Conservation (phyloP, 2,113 vertebrate genomes). For the Garra rufa region DNA sequence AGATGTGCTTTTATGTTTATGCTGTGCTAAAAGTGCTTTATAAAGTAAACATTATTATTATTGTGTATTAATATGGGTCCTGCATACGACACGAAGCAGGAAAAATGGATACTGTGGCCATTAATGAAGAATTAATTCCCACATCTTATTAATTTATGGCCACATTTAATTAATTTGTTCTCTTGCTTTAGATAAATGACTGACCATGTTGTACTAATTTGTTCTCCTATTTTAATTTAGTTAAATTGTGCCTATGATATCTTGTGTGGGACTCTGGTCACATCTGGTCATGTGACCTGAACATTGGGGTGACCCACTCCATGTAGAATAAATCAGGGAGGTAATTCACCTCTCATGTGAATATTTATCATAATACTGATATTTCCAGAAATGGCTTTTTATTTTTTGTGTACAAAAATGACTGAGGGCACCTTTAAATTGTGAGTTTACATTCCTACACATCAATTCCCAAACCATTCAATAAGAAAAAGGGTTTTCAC, state of each 20-base stretch:
- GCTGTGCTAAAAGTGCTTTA: too few relatives aligned
- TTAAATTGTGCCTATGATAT: neutral
- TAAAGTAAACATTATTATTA: too few relatives aligned
- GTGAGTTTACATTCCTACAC: neutral
- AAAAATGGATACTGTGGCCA: neutral
- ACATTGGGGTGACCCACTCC: neutral
- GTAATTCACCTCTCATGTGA: too few relatives aligned
- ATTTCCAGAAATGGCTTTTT: neutral
- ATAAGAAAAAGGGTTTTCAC: neutral
- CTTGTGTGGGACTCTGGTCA: neutral
- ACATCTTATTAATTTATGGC: neutral
- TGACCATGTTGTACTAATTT: neutral
- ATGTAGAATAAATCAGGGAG: too few relatives aligned
- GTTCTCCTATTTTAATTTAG: neutral
- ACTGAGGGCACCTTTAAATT: neutral
- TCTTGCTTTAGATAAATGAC: neutral
- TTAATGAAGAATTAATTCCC: neutral
- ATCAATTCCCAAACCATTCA: neutral
- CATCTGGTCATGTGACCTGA: neutral
- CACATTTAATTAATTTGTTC: neutral
- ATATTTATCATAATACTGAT: neutral
- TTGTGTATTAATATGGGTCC: too few relatives aligned
- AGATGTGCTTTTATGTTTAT: neutral
- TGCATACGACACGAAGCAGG: neutral
- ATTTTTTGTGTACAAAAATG: neutral